Base-by-base conservation (phyloP, 2,888 invertebrate species). In the Rhagonycha lutea region DNA sequence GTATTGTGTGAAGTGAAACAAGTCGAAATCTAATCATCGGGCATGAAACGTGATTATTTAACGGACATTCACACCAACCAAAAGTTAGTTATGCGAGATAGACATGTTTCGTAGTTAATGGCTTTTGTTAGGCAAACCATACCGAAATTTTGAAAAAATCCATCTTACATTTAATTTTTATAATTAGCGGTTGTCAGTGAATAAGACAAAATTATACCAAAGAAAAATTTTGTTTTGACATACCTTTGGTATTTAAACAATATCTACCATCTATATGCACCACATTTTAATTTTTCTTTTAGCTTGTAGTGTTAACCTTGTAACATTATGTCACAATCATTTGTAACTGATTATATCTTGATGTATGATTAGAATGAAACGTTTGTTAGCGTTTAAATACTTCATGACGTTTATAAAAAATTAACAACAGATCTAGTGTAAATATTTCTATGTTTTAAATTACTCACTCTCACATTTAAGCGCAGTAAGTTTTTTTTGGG, bases 41-140 rank as follows among this genome's bases (percentile, higher is more conserved):
- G 26, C 83, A 81, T 81, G 79, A 74, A 78, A 84, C 83, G 82
- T 83, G 84, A 79, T 77, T 76, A 75, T 79, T 79, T 82, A 82
- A 79, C 82, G 78, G 82, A 83, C 75, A 80, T 79, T 74, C 72
- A 72, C 65, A 65, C 65, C 47, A 47, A 67, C 71, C 63, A 32
- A 65, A 65, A 72, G 60, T 72, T 65, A 23, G 26, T 47, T 47
- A 47, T 47, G 47, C 47, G 26, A 65, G 26, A 65, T 65, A 65
- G 63, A 65, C 63, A 65, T 65, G 63, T 65, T 65, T 65, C 26
- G 26, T n/a, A 65, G 23, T 65, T 65, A 65, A 65, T 65, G 63
- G 63, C 63, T 65, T 65, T 24, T 47, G 47, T 47, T 47, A n/a
- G 47, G n/a, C n/a, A 47, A 47, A 47, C 47, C 47, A 47, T 47